phyloP scores from a whole-genome alignment of 2,888 invertebrate genomes.

The Scaptomyza cyrtandrae region DNA sequence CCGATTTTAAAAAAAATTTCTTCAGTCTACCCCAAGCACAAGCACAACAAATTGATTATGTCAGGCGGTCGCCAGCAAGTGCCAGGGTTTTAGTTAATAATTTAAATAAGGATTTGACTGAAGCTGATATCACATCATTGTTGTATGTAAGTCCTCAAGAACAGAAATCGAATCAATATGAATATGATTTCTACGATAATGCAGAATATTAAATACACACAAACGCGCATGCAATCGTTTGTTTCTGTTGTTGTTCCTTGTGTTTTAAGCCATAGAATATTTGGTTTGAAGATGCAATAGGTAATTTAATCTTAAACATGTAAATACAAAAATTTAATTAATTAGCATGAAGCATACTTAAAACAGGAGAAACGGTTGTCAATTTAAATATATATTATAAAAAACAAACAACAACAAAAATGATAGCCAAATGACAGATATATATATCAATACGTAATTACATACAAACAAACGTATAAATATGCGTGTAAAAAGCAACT shows the following conservation, averaged over 20 bases:
- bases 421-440: too few species aligned
- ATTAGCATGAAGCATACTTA: constrained; percentile 14
- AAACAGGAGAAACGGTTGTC: constrained; percentile 43
- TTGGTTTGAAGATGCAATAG: background rate
- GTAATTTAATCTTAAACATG: constrained; percentile 2
- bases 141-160: background rate
- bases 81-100: constrained; percentile 6
- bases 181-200: constrained; percentile 31
- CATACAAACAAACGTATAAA: background rate
- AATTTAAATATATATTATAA: constrained; percentile 25
- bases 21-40: background rate
- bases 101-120: constrained; percentile 3
- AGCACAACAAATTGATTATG: constrained; percentile 11
- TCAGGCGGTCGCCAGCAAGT: background rate
- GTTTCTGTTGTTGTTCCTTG: background rate
- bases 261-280: background rate
- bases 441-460: background rate
- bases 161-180: constrained; percentile 10
- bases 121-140: background rate
- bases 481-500: background rate
- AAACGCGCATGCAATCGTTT: background rate
- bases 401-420: background rate
- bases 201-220: constrained; percentile 32
- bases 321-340: constrained; percentile 29
- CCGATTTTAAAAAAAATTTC: constrained; percentile 12